Conservation (phyloP, 2,888 invertebrate species). For the Lumbricus terrestris region DNA sequence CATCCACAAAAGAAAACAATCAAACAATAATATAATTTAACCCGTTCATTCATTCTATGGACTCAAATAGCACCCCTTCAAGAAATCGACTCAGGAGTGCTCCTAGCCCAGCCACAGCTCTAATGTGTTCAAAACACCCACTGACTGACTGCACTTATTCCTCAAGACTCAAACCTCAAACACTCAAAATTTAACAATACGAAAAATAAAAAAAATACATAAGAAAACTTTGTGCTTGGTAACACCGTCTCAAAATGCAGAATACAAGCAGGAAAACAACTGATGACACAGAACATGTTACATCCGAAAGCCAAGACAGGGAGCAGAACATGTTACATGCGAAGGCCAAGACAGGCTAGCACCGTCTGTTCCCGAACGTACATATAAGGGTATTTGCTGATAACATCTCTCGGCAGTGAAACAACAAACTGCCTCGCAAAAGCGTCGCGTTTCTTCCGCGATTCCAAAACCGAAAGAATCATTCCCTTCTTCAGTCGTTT, state of each 20-base stretch:
- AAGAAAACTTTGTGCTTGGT: background rate
- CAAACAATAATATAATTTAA: background rate
- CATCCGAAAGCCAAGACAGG: background rate
- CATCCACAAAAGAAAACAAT: background rate
- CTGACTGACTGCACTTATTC: background rate
- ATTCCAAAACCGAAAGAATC: background rate
- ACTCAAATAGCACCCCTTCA: too few species aligned
- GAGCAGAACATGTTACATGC: background rate
- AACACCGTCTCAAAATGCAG: background rate
- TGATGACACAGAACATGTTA: background rate
- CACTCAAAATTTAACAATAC: background rate
- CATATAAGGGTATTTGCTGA: background rate
- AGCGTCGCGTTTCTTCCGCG: background rate
- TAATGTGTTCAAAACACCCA: background rate
- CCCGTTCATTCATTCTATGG: too few species aligned
- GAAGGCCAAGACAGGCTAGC: conserved; percentile 5
- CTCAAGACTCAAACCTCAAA: background rate
- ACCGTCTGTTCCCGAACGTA: conserved; percentile 5
- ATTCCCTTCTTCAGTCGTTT: background rate
- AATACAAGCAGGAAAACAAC: background rate
- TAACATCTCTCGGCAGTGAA: background rate
- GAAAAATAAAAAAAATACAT: background rate
- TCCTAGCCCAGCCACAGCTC: too few species aligned
- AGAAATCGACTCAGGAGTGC: too few species aligned
- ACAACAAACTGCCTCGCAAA: background rate